Evolutionary conservation across 2,113 vertebrate species (phyloP).

Genomic region (Rattus norvegicus): GRCr8 NC_086027.1:57800001-57800500

Average conservation of each 20-base stretch:
- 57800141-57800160: slow-evolving; percentile 74
- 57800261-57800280: slow-evolving; percentile 78
- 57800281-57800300: slow-evolving; percentile 71
- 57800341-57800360: slow-evolving; percentile 76
- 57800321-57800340: slow-evolving; percentile 77
- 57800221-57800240: slow-evolving; percentile 73
- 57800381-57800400: slow-evolving; percentile 73
- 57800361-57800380: slow-evolving; percentile 70
- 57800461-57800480: slow-evolving; percentile 24
- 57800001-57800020: too few relatives aligned
- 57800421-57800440: slow-evolving; percentile 33
- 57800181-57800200: slow-evolving; percentile 79
- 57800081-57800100: slow-evolving; percentile 68
- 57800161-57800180: slow-evolving; percentile 77
- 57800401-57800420: background rate
- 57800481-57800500: slow-evolving; percentile 62
- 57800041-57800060: slow-evolving; percentile 52
- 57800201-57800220: slow-evolving; percentile 80
- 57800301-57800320: slow-evolving; percentile 80
- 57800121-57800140: slow-evolving; percentile 71
- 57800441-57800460: slow-evolving; percentile 70
- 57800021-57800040: background rate
- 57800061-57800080: slow-evolving; percentile 49
- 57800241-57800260: slow-evolving; percentile 69
- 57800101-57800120: slow-evolving; percentile 65